Base-by-base conservation (phyloP, 2,797 vertebrate species). In the Sitta carolinensis region DNA sequence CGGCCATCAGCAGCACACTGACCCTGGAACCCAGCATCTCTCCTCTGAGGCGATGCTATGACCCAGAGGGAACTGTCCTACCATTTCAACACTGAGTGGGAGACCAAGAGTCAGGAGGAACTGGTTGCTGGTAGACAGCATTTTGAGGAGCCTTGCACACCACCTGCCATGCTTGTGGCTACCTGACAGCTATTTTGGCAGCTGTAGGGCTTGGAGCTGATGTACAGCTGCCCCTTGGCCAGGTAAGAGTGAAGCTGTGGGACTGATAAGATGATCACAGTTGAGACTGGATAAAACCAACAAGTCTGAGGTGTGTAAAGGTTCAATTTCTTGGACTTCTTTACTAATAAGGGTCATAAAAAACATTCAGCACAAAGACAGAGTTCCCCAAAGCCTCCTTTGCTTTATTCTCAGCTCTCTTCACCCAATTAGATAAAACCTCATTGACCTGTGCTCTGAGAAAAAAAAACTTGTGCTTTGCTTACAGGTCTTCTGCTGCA, bases 201-300 rank as follows among this genome's bases (percentile, higher is more conserved):
- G 45, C 25, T 73, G 45, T 16, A 52, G 40, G 26, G 30, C 57
- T 63, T 32, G 10, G 38, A 43, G 62, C 17, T 48, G 27, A 54
- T 0, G 0, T 16, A n/a, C 34, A 63, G 6, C n/a, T 74, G 55
- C 26, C 6, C 15, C 19, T 58, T 51, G 15, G 20, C 30, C 74
- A 66, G 22, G 47, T 29, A 43, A 57, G 13, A 57, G 22, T 7
- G 10, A 90, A 79, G 36, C 40, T 30, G 21, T 52, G 34, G 9
- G 62, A 83, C 42, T 69, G 26, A n/a, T 32, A 63, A 26, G 7
- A 38, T 36, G 8, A 68, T 34, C 38, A 38, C 23, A 47, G 25
- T 1, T 58, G 32, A 61, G 16, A 84, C 1, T 7, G 58, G 18
- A 20, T 27, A 80, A 93, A 87, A 77, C 10, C 21, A 25, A 63